Base-by-base conservation (phyloP, 2,113 vertebrate species). In the Bombycilla garrulus region DNA sequence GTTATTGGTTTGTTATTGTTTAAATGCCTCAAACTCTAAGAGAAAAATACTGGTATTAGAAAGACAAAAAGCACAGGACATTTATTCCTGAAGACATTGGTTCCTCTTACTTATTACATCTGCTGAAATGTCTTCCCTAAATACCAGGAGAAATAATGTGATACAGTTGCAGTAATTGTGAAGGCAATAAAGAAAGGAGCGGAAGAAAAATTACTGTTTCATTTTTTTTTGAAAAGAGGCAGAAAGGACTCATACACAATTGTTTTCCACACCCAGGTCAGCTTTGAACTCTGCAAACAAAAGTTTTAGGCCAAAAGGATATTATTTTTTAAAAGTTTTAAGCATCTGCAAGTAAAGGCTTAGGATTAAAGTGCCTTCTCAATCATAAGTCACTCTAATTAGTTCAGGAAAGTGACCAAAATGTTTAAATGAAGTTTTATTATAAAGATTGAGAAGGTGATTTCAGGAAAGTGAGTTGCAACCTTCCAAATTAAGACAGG, bases 401-500 rank as follows among this genome's bases (percentile, higher is more conserved):
- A 95, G 47, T 74, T 93, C 77, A 87, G 61, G 35, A 58, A 93
- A 90, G 61, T 94, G 90, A 70, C 83, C 81, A 83, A 95, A 95
- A 83, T 93, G 95, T 86, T 95, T 94, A 94, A 93, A 95, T 87
- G 20, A 87, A 19, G 9, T 85, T 95, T 94, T 93, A 94, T 92
- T 93, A 81, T 62, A 86, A 87, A 94, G 42, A 95, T 62, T 56
- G 80, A 94, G 51, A 31, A 82, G n/a, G 58, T 88, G 4, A 90
- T 29, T 91, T 94, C 48, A 78, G 50, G 62, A 85, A 92, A 95
- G 33, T 6, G 17, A 94, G 90, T 36, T 61, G 19, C 61, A 78
- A 47, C 84, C 45, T 93, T 79, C 45, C 31, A 18, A 89, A 91
- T 71, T 86, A 64, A 95, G 42, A 65, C 28, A 92, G 78, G 77